Percentiles rank a stretch among this genome's conserved stretches.
Conservation (phyloP, 2,888 invertebrate species). For the Eretmocerus hayati region DNA sequence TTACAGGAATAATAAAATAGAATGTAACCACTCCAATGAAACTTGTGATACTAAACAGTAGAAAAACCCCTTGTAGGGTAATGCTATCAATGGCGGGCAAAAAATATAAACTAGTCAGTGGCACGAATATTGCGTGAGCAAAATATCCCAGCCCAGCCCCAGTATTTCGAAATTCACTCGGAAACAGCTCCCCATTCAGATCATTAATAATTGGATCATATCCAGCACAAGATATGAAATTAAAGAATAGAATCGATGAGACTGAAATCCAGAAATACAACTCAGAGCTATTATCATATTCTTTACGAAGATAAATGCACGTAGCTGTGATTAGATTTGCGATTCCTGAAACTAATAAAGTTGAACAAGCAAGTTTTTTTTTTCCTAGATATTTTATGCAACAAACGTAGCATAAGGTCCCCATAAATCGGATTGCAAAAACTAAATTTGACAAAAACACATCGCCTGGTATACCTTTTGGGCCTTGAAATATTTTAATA, state of each 20-base stretch:
- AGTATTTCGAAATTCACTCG: not conserved
- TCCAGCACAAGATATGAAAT: not conserved
- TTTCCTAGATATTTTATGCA: not conserved
- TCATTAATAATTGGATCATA: not conserved
- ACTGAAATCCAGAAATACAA: not conserved
- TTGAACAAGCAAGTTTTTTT: not conserved
- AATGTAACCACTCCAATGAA: not conserved
- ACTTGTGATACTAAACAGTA: not conserved
- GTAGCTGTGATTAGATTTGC: not conserved
- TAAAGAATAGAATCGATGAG: not conserved
- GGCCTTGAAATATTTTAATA: too few species aligned
- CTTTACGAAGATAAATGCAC: not conserved
- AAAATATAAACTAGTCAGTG: not conserved
- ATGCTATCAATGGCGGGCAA: not conserved
- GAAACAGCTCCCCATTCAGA: slow-evolving; percentile 1
- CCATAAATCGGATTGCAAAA: not conserved
- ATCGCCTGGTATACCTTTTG: not conserved
- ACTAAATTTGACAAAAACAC: not conserved
- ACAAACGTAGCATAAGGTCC: not conserved
- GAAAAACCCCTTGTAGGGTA: not conserved
- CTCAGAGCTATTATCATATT: not conserved
- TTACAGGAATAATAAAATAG: not conserved
- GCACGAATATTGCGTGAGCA: not conserved
- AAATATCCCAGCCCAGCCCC: not conserved
- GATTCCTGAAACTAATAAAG: not conserved